A percentile compares a stretch with the other conserved stretches of the same genome.
Evolutionary conservation across 35 echinoderm and acorn worm genomes (phyloP).

Genomic region (Lytechinus variegatus): DNA sequence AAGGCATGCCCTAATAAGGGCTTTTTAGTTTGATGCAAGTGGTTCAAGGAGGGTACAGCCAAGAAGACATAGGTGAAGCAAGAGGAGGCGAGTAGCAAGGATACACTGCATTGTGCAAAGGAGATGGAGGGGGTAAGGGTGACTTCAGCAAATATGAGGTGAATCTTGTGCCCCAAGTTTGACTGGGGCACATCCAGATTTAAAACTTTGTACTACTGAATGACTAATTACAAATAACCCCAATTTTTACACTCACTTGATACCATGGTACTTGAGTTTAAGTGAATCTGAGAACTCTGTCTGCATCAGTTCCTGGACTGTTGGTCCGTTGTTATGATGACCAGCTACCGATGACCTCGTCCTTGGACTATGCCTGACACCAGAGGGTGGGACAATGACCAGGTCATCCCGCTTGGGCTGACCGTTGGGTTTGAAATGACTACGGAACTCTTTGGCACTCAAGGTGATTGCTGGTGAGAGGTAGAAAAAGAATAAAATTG

Average conservation of each 20-base stretch:
- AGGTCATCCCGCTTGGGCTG: slow-evolving; percentile 55
- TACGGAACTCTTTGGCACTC: slow-evolving; percentile 67
- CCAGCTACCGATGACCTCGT: not conserved
- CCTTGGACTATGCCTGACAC: slow-evolving; percentile 26
- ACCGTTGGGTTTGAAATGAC: slow-evolving; percentile 62
- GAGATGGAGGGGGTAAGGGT: too few relatives aligned
- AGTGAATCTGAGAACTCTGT: slow-evolving; percentile 2
- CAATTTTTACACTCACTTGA: not conserved
- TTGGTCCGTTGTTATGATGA: not conserved
- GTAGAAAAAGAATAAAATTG: not conserved
- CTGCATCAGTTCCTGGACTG: not conserved
- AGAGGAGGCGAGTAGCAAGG: too few relatives aligned
- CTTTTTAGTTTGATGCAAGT: too few relatives aligned
- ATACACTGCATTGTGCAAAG: too few relatives aligned
- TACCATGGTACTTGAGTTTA: slow-evolving; percentile 36
- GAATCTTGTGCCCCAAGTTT: too few relatives aligned
- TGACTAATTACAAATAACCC: too few relatives aligned
- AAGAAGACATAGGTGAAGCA: too few relatives aligned
- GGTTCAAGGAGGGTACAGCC: too few relatives aligned
- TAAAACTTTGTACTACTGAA: not conserved
- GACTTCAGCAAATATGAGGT: too few relatives aligned
- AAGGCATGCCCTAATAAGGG: too few relatives aligned
- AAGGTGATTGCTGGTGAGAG: slow-evolving; percentile 53
- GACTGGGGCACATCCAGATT: not conserved
- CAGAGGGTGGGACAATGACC: slow-evolving; percentile 7